Base-by-base conservation (phyloP, 2,888 invertebrate species). In the Erebia palarica region DNA sequence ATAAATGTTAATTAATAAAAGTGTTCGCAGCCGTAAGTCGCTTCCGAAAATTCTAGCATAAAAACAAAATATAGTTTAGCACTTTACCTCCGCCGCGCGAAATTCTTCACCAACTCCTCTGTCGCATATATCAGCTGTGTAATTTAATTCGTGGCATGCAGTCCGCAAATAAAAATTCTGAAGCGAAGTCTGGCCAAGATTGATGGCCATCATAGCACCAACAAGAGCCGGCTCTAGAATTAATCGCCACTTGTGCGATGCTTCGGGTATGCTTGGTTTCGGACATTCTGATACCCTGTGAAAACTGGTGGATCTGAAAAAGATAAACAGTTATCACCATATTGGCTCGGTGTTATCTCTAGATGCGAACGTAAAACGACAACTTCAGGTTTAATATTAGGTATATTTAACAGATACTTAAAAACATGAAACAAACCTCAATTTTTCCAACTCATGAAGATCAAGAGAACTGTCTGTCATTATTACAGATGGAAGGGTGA, bases 141-240 rank as follows among this genome's bases (percentile, higher is more conserved):
- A 94, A 0, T 89, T 93, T 73, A 96, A 87, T 81, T 96, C 96
- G 44, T 95, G 91, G 78, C 96, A 96, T 0, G 96, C 96, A 78
- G 96, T 96, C 78, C 96, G 95, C 73, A 96, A 87, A 81, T 96
- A 96, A 70, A 96, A 90, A 84, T 96, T 96, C 83, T 96, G 96
- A 14, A 96, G 94, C 10, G 96, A 96, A n/a, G 96, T 91, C 78
- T 95, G 95, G 0, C 96, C 95, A 16, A 93, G 81, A 78, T 91
- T 91, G 79, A 93, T 93, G 7, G 93, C 92, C 77, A 92, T 85
- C 91, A 96, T 96, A 79, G 96, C 95, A 64, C 95, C 95, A 8
- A 96, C 95, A 64, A 96, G 85, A 83, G 96, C 95, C 0, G 96
- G 96, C 80, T 96, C 96, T 8, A 96, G 94, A 5, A 96, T 94